phyloP scores from a whole-genome alignment of 2,888 invertebrate species.

The Leptopilina drosophilae region DNA sequence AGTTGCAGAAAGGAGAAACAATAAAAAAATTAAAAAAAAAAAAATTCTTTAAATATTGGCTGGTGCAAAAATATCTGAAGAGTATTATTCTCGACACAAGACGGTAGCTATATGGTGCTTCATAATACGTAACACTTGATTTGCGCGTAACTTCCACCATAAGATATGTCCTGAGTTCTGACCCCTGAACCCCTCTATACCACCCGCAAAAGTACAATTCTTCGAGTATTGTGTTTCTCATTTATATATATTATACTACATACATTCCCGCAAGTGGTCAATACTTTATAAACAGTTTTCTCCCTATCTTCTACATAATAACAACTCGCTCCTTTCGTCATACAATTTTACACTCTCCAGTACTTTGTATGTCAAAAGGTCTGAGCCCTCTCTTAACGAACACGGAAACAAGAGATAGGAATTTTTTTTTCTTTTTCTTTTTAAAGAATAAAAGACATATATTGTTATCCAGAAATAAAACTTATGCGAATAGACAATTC shows the following conservation, averaged over 20 bases:
- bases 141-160: constrained; percentile 33
- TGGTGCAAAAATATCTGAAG: constrained; percentile 18
- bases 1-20: too few species aligned
- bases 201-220: constrained; percentile 37
- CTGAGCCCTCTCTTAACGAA: background rate
- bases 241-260: too few species aligned
- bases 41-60: constrained; percentile 22
- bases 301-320: background rate
- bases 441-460: too few species aligned
- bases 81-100: constrained; percentile 34
- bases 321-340: constrained; percentile 34
- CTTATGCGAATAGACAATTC: too few species aligned
- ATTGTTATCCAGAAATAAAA: too few species aligned
- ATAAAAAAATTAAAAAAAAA: background rate
- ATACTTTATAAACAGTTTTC: constrained; percentile 39
- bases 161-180: constrained; percentile 32
- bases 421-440: too few species aligned
- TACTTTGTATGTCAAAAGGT: constrained; percentile 18
- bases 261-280: constrained; percentile 12
- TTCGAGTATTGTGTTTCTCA: constrained; percentile 15
- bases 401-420: too few species aligned
- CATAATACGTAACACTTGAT: constrained; percentile 39
- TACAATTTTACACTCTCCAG: constrained; percentile 23
- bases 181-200: constrained; percentile 22
- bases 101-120: constrained; percentile 9